Evolutionary conservation across 2,113 vertebrate species (phyloP), one percentile per base, ranked within the genome.

Genomic region (Notarius lentiginosus): DNA sequence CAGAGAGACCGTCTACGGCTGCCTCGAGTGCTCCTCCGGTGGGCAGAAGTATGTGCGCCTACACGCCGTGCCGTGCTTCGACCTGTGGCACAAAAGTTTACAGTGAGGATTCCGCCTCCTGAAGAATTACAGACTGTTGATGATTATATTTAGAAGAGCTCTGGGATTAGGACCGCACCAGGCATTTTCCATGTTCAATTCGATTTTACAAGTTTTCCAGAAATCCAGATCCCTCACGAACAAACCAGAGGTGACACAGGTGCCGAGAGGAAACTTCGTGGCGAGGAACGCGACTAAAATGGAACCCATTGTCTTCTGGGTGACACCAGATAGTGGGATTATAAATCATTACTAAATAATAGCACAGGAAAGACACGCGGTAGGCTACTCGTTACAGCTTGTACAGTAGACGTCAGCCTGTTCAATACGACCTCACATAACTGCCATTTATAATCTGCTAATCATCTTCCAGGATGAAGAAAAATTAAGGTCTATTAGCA

Each of bases 41-140:
- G 97, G 98, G 51, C 96, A 97, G 1, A 99, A 98, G 76, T 99
- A 98, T 0, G 96, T 98, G 61, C 94, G 98, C 55, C 94, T 99
- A 79, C 98, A 99, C 47, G 98, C 96, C 1, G 98, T 99, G 91
- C 98, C 98, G 66, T 99, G 98, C 88, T 99, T 99, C 87, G 98
- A 99, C 91, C 95, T 99, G 66, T 99, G 98, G 98, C 98, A 99
- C 93, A 99, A 98, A 92, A 96, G 96, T 77, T 90, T 97, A 56
- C 97, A 95, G 91, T 99, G 95, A 97, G 93, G 17, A 81, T 22
- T 15, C 51, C 2, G 24, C 6, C 17, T 76, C 41, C 30, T 53
- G 41, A 27, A 51, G 51, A n/a, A 30, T n/a, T 76, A 76, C 22
- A 76, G 18, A 14, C 6, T 55, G 11, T 27, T 20, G 47, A 51